phyloP scores from a whole-genome alignment of 1,140 invertebrate species.

The Cephus cinctus region DNA sequence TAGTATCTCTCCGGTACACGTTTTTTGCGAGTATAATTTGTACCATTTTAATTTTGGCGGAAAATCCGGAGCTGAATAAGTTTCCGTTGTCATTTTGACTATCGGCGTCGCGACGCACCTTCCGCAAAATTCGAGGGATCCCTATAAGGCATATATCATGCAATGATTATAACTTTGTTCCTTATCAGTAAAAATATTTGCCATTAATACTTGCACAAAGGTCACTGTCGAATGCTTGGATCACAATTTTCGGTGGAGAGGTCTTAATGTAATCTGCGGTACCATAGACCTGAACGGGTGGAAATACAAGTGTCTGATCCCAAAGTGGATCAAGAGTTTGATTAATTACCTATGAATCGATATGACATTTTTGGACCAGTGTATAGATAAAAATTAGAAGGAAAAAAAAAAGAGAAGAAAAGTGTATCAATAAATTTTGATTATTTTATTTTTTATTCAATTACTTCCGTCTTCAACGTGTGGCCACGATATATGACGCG shows the following conservation, averaged over 20 bases:
- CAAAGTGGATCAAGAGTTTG: slow-evolving; percentile 60
- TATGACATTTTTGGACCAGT: background rate
- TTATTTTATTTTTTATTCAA: no score
- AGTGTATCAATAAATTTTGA: no score
- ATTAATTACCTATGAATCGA: slow-evolving; percentile 37
- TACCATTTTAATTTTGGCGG: slow-evolving; percentile 60
- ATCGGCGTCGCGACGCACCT: slow-evolving; percentile 53
- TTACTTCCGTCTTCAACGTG: slow-evolving; percentile 35
- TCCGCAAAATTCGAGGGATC: slow-evolving; percentile 57
- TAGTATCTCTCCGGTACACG: slow-evolving; percentile 55
- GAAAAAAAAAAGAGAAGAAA: no score
- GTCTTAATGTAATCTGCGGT: slow-evolving; percentile 48
- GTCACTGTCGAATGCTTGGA: slow-evolving; percentile 51
- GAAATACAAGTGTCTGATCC: slow-evolving; percentile 61
- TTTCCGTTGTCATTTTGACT: slow-evolving; percentile 53
- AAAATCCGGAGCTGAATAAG: slow-evolving; percentile 50
- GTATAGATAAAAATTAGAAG: no score
- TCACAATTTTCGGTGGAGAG: slow-evolving; percentile 51
- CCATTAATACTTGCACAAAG: slow-evolving; percentile 42
- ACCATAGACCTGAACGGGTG: slow-evolving; percentile 53
- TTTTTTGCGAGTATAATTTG: slow-evolving; percentile 49
- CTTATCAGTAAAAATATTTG: no score
- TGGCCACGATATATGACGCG: slow-evolving; percentile 52
- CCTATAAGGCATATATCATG: no score
- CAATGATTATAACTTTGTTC: no score